phyloP scores from a whole-genome alignment of 2,888 invertebrate species.

The Cephus sareptanus region DNA sequence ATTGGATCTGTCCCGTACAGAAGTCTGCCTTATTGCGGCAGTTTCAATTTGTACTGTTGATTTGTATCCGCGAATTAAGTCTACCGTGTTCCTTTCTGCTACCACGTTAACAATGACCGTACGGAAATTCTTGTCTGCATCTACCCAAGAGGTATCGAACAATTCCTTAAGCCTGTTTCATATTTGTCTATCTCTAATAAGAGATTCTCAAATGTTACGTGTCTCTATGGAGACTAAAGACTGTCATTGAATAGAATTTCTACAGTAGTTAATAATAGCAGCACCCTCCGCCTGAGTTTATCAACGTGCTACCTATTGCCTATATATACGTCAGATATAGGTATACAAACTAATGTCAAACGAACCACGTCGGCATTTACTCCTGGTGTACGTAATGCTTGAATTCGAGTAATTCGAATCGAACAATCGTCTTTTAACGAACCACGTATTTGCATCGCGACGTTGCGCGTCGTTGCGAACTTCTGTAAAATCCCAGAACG shows the following conservation, averaged over 20 bases:
- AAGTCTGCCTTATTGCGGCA: slow-evolving; percentile 8
- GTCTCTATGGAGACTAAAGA: not conserved
- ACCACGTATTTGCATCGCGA: not conserved
- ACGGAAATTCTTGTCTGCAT: not conserved
- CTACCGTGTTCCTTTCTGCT: not conserved
- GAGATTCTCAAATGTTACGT: not conserved
- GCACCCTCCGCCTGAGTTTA: not conserved
- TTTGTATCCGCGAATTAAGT: slow-evolving; percentile 27
- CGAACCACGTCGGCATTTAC: not conserved
- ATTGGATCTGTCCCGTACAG: slow-evolving; percentile 25
- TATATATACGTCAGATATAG: not conserved
- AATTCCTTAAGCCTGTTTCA: not conserved
- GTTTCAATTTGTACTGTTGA: slow-evolving; percentile 23
- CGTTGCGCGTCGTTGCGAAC: not conserved
- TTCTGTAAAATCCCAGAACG: not conserved
- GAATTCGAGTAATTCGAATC: not conserved
- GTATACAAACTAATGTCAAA: not conserved
- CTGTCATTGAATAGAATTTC: not conserved
- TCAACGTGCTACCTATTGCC: not conserved
- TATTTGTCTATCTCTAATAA: not conserved
- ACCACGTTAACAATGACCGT: not conserved
- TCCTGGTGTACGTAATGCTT: not conserved
- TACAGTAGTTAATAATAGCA: not conserved
- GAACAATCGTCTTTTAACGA: slow-evolving; percentile 7
- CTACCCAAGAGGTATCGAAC: not conserved